Conservation (phyloP, 1,140 invertebrate species). For the Coelopa frigida region DNA sequence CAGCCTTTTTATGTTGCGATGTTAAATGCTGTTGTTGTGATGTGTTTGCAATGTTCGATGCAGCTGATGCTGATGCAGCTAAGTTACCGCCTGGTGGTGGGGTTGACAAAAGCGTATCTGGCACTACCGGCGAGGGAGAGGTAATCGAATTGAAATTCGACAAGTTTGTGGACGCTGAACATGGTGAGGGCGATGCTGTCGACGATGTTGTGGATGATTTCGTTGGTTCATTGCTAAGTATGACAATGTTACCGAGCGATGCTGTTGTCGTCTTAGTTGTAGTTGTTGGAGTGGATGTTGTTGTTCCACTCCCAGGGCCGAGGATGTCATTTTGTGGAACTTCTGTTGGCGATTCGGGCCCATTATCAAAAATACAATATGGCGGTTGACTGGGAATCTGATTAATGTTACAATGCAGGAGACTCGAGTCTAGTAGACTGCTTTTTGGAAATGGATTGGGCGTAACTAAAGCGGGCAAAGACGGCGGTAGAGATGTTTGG, state of each 20-base stretch:
- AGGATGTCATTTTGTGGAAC: constrained; percentile 10
- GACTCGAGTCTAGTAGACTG: constrained; percentile 32
- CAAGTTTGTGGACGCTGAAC: constrained; percentile 33
- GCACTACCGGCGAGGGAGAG: constrained; percentile 40
- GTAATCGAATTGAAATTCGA: constrained; percentile 43
- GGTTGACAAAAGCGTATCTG: constrained; percentile 36
- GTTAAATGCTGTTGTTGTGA: constrained; percentile 16
- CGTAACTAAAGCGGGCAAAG: neutral
- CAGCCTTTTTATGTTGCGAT: constrained; percentile 27
- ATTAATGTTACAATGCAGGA: constrained; percentile 36
- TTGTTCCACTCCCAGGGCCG: neutral
- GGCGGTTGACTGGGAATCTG: constrained; percentile 42
- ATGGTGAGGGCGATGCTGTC: constrained; percentile 27
- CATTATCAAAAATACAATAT: constrained; percentile 42
- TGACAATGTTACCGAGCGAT: constrained; percentile 18
- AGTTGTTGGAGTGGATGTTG: constrained; percentile 1
- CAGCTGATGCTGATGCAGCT: constrained; percentile 19
- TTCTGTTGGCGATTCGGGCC: constrained; percentile 33
- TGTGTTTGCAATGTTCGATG: constrained; percentile 11
- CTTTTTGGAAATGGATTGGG: constrained; percentile 23
- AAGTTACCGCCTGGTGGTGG: constrained; percentile 37
- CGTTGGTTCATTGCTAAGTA: constrained; percentile 14
- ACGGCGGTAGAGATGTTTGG: no score
- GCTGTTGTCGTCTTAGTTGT: neutral
- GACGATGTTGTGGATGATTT: neutral